These are phyloP conservation scores for Anthophora plumipes DNA, from an alignment of 2,888 invertebrate species.

Conservation along the genomic window DNA sequence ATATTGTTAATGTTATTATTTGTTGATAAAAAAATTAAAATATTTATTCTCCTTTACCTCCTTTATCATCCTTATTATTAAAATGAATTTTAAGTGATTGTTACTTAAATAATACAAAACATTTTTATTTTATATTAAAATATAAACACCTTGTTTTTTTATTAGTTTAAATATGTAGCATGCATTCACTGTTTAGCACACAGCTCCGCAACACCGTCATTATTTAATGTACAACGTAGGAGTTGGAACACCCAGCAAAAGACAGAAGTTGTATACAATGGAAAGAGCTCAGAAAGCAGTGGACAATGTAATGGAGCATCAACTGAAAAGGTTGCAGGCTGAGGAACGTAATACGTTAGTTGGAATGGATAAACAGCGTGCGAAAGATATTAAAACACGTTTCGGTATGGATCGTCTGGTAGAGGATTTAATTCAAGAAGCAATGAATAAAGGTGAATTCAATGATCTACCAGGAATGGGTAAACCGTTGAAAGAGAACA, in stretches of 20 bases:
- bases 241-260: conserved; percentile 90
- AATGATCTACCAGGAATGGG: conserved; percentile 93
- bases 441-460: conserved; percentile 96
- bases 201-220: conserved; percentile 94
- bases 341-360: conserved; percentile 81
- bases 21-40: too few relatives aligned
- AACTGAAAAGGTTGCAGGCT: conserved; percentile 87
- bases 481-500: conserved; percentile 90
- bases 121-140: too few relatives aligned
- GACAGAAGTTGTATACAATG: conserved; percentile 91
- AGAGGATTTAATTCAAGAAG: conserved; percentile 96
- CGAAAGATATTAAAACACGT: conserved; percentile 81
- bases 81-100: too few relatives aligned
- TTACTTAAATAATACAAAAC: too few relatives aligned
- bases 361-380: conserved; percentile 75
- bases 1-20: too few relatives aligned
- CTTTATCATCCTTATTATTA: too few relatives aligned
- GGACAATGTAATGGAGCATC: conserved; percentile 88
- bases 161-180: conserved; percentile 11
- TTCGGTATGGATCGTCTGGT: conserved; percentile 94
- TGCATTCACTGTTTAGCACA: conserved; percentile 87
- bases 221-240: conserved; percentile 93
- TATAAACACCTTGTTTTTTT: neutral
- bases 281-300: conserved; percentile 89
- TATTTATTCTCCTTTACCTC: too few relatives aligned